phyloP scores from a whole-genome alignment of 2,113 vertebrate species.

The Columba livia region DNA sequence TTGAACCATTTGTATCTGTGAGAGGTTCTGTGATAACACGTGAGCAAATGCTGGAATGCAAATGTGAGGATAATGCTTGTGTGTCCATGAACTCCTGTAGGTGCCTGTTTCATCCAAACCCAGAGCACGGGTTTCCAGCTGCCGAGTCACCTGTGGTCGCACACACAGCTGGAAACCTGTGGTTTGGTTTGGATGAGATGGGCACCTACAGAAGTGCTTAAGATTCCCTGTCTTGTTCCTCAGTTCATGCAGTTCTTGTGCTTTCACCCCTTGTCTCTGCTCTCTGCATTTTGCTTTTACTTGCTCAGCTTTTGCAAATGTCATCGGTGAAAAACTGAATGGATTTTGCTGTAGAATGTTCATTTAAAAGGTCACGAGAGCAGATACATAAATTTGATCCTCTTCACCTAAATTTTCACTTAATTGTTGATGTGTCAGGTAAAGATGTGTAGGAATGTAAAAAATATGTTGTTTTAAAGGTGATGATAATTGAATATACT shows the following conservation, averaged over 20 bases:
- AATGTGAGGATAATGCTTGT: not conserved
- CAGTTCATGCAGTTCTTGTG: not conserved
- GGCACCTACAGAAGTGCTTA: not conserved
- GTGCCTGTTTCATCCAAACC: too few species aligned
- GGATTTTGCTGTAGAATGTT: not conserved
- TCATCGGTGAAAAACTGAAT: not conserved
- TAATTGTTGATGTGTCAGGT: not conserved
- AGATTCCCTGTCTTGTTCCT: not conserved
- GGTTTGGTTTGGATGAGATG: not conserved
- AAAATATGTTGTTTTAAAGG: not conserved
- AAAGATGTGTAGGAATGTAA: not conserved
- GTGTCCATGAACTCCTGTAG: not conserved
- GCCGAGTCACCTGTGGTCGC: too few species aligned
- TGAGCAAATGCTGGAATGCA: not conserved
- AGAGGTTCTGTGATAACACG: not conserved
- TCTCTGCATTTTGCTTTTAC: not conserved
- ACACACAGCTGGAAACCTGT: rapidly evolving
- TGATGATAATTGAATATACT: not conserved
- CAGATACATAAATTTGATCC: not conserved
- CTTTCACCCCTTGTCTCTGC: not conserved
- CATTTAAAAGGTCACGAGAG: not conserved
- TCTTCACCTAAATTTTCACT: not conserved
- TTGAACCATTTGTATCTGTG: not conserved
- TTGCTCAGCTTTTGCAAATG: not conserved
- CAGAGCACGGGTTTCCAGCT: too few species aligned